Base-by-base conservation (phyloP, 1,140 invertebrate species). In the Pectinophora gossypiella region DNA sequence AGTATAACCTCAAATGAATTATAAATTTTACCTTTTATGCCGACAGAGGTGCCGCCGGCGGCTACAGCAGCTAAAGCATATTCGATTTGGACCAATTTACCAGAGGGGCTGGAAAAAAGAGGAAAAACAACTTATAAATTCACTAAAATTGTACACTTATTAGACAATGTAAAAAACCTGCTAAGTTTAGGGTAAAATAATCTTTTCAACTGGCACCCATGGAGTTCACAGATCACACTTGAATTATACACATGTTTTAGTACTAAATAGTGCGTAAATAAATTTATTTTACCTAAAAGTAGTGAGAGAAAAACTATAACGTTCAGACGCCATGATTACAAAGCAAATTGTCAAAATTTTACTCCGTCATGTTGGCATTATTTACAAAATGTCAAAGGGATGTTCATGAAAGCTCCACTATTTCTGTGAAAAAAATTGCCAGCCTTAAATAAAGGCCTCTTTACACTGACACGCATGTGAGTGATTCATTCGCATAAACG, bases 1-100 rank as follows among this genome's bases (percentile, higher is more conserved):
- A 54, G 50, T 42, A 61, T 78, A 77, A 82, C 72, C 70, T 79
- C 46, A 89, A 74, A 38, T 61, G 54, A 47, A 19, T 19, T 42
- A 44, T 43, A 44, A 55, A 7, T 48, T 19, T 52, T 61, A 96
- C 96, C 95, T 94, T 99, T 99, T 54, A 99, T 99, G 44, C 98
- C 99, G 58, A 99, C 98, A 48, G 98, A 99, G 0, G 98, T 97
- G n/a, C 98, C 97, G 59, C 99, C 98, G 58, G 97, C 96, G 51
- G 97, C 96, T 13, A 99, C 99, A 27, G 99, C 99, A 51, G 97
- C 97, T 84, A 99, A 91, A 0, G 99, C 99, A 96, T 99, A 99
- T 91, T 99, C 99, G 78, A 99, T 99, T 90, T 99, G 99, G 19
- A 99, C 98, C 54, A 99, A 91, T 89, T 99, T 99, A 61, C 99